phyloP scores from a whole-genome alignment of 2,888 invertebrate species.

The Melikaiella ostensackeni region DNA sequence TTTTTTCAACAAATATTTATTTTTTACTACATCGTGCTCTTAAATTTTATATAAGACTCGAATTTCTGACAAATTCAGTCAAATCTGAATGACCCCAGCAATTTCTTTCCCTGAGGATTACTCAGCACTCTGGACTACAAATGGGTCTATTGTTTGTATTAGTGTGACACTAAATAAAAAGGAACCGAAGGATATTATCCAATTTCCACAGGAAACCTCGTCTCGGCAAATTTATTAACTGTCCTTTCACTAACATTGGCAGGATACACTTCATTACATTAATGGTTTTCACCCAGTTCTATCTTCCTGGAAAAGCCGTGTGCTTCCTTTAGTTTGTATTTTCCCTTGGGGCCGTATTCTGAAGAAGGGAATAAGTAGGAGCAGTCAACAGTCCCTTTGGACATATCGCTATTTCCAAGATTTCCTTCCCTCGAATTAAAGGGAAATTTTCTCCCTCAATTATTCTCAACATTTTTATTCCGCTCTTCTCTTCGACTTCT shows the following conservation, averaged over 20 bases:
- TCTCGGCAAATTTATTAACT: conserved; percentile 29
- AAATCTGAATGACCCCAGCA: neutral
- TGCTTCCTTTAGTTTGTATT: neutral
- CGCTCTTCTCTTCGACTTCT: neutral
- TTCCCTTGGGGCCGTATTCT: neutral
- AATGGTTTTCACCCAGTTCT: conserved; percentile 20
- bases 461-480: neutral
- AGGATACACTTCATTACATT: conserved; percentile 24
- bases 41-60: neutral
- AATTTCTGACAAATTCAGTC: neutral
- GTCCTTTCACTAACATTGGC: conserved; percentile 14
- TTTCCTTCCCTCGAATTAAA: neutral
- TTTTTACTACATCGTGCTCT: too few relatives aligned
- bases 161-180: conserved; percentile 1
- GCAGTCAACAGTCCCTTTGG: conserved; percentile 26
- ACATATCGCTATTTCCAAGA: conserved; percentile 24
- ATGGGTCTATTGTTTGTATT: neutral
- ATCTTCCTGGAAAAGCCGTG: conserved; percentile 8
- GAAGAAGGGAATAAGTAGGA: conserved; percentile 6
- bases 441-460: neutral
- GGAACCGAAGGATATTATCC: conserved; percentile 1
- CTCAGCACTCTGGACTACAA: neutral
- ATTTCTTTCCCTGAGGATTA: neutral
- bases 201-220: conserved; percentile 22
- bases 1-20: too few relatives aligned